These are phyloP conservation scores for Alcis repandata DNA, from an alignment of 2,888 invertebrate genomes.

Conservation along the genomic window DNA sequence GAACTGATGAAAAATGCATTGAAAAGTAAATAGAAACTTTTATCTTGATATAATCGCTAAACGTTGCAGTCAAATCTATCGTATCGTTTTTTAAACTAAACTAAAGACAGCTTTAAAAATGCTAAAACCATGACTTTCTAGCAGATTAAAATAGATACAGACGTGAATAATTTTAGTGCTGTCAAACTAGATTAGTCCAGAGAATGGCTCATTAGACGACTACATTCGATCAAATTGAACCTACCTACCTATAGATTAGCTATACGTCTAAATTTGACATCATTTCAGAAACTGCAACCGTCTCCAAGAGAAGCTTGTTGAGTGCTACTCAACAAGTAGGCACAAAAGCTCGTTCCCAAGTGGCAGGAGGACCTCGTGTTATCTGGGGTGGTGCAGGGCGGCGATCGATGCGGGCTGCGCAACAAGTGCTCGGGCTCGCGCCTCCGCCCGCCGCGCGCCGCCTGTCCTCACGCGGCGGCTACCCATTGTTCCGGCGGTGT, in stretches of 20 bases:
- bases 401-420: slow-evolving; percentile 79
- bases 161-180: too few species aligned
- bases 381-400: slow-evolving; percentile 48
- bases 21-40: too few species aligned
- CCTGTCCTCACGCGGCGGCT: background rate
- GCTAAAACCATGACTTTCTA: too few species aligned
- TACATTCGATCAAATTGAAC: too few species aligned
- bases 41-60: too few species aligned
- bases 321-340: slow-evolving; percentile 31
- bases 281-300: slow-evolving; percentile 19
- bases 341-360: slow-evolving; percentile 25
- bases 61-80: too few species aligned
- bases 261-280: background rate
- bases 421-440: slow-evolving; percentile 71
- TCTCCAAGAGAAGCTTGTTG: background rate
- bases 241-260: background rate
- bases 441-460: slow-evolving; percentile 35
- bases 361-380: slow-evolving; percentile 13
- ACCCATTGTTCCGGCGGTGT: slow-evolving; percentile 9
- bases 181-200: too few species aligned
- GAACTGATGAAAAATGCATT: too few species aligned
- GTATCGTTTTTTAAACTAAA: too few species aligned
- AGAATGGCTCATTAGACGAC: too few species aligned
- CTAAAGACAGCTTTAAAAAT: too few species aligned
- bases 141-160: too few species aligned